Evolutionary conservation across 2,888 invertebrate genomes (phyloP).

Genomic region (Cecidostiba fungosa): DNA sequence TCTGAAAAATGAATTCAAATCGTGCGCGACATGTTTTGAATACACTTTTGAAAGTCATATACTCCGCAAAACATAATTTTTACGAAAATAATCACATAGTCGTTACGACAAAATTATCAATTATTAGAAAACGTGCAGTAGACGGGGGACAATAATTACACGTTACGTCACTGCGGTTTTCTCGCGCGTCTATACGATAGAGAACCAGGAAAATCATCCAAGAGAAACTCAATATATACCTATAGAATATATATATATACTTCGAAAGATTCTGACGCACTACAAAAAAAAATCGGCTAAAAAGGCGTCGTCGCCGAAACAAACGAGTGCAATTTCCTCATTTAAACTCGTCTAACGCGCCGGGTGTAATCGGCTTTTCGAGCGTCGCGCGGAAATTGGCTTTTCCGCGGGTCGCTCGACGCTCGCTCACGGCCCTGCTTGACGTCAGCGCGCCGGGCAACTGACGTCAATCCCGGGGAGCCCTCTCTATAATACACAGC

Average conservation of each 20-base stretch:
- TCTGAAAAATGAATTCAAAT: too few relatives aligned
- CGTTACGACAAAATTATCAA: too few relatives aligned
- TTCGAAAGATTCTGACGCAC: neutral
- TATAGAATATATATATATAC: too few relatives aligned
- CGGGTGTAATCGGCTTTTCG: slow-evolving; percentile 9
- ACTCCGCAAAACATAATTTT: too few relatives aligned
- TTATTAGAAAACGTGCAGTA: too few relatives aligned
- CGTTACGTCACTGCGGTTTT: too few relatives aligned
- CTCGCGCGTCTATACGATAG: too few relatives aligned
- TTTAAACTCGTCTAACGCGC: neutral
- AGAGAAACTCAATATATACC: neutral
- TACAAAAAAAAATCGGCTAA: neutral
- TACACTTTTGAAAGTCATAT: too few relatives aligned
- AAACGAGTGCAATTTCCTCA: slow-evolving; percentile 8
- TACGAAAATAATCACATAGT: too few relatives aligned
- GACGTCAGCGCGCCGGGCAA: slow-evolving; percentile 72
- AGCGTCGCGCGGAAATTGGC: slow-evolving; percentile 50
- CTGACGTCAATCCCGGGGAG: slow-evolving; percentile 76
- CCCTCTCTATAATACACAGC: slow-evolving; percentile 59
- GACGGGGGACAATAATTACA: too few relatives aligned
- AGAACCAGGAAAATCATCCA: neutral
- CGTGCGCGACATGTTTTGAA: too few relatives aligned
- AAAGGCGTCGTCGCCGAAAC: neutral
- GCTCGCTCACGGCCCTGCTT: slow-evolving; percentile 74
- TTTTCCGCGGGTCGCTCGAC: slow-evolving; percentile 64